Percentiles rank a stretch among this genome's conserved stretches.
Evolutionary conservation across 2,113 vertebrate species (phyloP).

Genomic region (Macaca fascicularis): DNA sequence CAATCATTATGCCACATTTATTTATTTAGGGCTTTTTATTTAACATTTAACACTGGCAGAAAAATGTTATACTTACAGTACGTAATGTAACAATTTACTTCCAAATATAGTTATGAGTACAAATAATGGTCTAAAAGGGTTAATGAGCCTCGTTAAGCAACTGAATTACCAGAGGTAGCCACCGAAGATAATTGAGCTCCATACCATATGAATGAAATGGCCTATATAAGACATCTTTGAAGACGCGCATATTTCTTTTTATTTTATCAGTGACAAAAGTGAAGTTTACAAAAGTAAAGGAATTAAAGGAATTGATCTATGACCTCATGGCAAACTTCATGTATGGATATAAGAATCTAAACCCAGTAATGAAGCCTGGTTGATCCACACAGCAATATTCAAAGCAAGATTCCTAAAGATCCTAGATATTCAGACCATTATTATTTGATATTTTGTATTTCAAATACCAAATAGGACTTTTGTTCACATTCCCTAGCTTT

Average conservation of each 20-base stretch:
- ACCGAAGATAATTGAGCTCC: conserved; percentile 38
- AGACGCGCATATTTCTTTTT: not conserved
- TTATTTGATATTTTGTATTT: not conserved
- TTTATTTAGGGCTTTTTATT: not conserved
- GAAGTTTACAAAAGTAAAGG: not conserved
- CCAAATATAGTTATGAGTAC: not conserved
- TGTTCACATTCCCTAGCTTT: conserved; percentile 56
- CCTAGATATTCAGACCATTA: not conserved
- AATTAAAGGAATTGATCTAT: not conserved
- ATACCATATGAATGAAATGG: conserved; percentile 5
- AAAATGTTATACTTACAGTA: not conserved
- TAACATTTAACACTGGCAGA: not conserved
- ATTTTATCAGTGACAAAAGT: conserved; percentile 43
- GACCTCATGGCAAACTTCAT: not conserved
- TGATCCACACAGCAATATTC: too few species aligned
- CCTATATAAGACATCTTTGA: conserved; percentile 58
- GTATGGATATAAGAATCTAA: not conserved
- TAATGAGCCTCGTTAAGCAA: conserved; percentile 50
- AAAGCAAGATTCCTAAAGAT: not conserved
- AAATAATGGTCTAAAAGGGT: not conserved
- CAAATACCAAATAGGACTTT: conserved; percentile 53
- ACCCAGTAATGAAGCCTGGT: not conserved
- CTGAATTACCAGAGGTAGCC: not conserved
- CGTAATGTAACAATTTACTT: not conserved
- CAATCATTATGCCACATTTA: not conserved